These are phyloP conservation scores for Apostichopus leukothele DNA, from an alignment of 53 echinoderm and acorn worm species.

Conservation along the genomic window DNA sequence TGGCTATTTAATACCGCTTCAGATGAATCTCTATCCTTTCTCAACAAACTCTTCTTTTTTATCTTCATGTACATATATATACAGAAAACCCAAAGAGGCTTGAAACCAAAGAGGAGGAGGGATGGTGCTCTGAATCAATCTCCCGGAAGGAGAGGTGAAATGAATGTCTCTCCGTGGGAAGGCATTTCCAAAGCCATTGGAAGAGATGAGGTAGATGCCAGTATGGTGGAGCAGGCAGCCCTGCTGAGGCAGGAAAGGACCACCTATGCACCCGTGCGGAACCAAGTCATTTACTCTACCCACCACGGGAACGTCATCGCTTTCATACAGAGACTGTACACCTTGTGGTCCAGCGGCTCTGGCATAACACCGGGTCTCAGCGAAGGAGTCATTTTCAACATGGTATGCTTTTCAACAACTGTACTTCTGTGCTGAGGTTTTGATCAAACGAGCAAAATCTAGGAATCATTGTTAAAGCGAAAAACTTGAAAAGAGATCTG, in stretches of 20 bases:
- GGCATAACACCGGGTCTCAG: neutral
- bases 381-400: conserved; percentile 15
- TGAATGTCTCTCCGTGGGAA: neutral
- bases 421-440: too few relatives aligned
- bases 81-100: neutral
- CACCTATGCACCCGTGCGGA: neutral
- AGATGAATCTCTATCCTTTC: too few relatives aligned
- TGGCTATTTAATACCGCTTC: too few relatives aligned
- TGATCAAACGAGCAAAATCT: too few relatives aligned
- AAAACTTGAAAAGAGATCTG: too few relatives aligned
- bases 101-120: neutral
- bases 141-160: neutral
- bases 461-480: too few relatives aligned
- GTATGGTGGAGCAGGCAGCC: conserved; percentile 18
- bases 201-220: conserved; percentile 12
- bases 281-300: neutral
- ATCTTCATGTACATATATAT: too few relatives aligned
- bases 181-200: neutral
- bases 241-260: neutral
- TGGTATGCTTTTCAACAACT: neutral
- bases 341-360: neutral
- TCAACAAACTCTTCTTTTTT: too few relatives aligned
- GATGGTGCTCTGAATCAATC: neutral
- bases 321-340: neutral
- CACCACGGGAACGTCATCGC: conserved; percentile 5